Conservation (phyloP, 2,888 invertebrate genomes). For the Alcis repandata region DNA sequence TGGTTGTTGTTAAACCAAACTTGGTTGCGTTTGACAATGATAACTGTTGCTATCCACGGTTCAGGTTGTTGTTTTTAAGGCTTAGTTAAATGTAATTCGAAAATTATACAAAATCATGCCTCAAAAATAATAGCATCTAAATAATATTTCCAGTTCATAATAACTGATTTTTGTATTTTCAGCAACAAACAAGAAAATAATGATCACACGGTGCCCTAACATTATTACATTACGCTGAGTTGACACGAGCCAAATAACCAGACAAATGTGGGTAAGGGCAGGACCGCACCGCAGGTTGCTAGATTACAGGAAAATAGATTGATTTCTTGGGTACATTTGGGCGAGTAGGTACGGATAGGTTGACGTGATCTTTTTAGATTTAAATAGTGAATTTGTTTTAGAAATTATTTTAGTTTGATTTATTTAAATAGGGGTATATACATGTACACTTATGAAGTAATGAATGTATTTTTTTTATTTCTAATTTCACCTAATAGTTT, state of each 20-base stretch:
- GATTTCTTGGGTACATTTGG: too few relatives aligned
- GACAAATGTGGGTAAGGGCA: constrained; percentile 13
- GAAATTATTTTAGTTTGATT: too few relatives aligned
- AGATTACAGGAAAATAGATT: neutral
- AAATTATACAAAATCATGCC: neutral
- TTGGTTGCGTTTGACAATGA: constrained; percentile 4
- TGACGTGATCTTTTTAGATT: too few relatives aligned
- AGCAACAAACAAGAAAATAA: constrained; percentile 5
- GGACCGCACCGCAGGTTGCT: neutral
- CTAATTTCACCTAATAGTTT: too few relatives aligned
- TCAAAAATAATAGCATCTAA: neutral
- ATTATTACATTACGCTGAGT: constrained; percentile 6
- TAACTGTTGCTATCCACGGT: constrained; percentile 28
- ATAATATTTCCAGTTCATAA: too few relatives aligned
- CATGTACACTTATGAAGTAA: too few relatives aligned
- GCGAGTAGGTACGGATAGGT: too few relatives aligned
- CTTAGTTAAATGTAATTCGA: neutral
- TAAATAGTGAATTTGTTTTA: too few relatives aligned
- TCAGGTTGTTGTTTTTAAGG: neutral
- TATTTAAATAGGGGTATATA: too few relatives aligned
- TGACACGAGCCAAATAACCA: constrained; percentile 25
- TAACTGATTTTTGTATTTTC: neutral
- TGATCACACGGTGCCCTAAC: constrained; percentile 5
- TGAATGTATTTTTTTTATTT: too few relatives aligned
- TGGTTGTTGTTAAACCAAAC: neutral